phyloP scores from a whole-genome alignment of 92 coral and sea anemone species.

The Hydrozoanthus gracilis region DNA sequence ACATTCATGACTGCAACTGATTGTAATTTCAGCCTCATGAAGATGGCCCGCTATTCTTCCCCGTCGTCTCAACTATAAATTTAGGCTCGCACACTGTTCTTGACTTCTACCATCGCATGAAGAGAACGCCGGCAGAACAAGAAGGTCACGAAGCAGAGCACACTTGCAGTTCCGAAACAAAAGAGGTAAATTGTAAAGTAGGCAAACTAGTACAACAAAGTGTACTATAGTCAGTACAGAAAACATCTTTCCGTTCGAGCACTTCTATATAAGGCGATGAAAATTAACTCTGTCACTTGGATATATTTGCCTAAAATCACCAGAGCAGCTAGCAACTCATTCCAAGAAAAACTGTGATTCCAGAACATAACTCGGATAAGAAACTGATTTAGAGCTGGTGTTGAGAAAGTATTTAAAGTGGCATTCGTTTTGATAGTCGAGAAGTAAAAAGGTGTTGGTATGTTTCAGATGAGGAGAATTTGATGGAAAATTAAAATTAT shows the following conservation, averaged over 20 bases:
- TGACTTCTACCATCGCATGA: constrained; percentile 81
- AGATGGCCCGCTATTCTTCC: constrained; percentile 94
- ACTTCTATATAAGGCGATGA: no score
- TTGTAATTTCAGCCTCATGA: constrained; percentile 81
- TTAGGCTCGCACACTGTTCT: constrained; percentile 92
- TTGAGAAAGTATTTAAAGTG: no score
- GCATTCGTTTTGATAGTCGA: no score
- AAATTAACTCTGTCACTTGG: no score
- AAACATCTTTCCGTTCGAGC: neutral
- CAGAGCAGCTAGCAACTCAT: no score
- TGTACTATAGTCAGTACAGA: neutral
- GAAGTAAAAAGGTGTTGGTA: no score
- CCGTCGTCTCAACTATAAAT: constrained; percentile 94
- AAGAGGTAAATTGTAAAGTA: neutral
- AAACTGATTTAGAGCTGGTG: no score
- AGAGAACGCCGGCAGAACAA: constrained; percentile 4
- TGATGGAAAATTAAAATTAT: no score
- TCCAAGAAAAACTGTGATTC: no score
- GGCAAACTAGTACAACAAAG: neutral
- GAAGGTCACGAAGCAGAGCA: neutral
- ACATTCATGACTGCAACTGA: neutral
- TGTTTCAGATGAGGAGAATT: no score
- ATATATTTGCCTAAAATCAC: no score
- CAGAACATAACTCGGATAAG: no score
- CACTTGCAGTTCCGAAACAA: neutral